Evolutionary conservation across 2,113 vertebrate species (phyloP).

Genomic region (Todiramphus chloris): DNA sequence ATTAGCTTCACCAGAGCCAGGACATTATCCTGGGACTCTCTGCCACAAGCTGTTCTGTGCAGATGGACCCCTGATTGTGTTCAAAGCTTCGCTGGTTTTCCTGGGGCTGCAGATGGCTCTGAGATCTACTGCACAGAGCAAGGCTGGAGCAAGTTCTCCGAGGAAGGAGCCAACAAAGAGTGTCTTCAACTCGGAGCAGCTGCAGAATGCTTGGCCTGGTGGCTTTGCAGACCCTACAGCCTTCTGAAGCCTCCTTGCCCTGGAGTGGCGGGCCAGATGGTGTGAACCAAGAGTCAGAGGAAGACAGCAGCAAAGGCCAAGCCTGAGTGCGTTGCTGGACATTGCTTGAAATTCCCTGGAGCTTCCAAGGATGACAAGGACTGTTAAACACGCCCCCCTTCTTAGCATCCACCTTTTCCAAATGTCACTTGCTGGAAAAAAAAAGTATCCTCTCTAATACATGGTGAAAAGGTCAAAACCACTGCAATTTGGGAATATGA

Average conservation of each 20-base stretch:
- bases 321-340: not conserved
- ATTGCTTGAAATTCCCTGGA: not conserved
- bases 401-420: not conserved
- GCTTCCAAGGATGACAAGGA: not conserved
- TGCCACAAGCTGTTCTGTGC: accelerated
- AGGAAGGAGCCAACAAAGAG: not conserved
- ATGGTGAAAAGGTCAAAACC: not conserved
- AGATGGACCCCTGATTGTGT: not conserved
- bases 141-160: not conserved
- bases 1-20: not conserved
- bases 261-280: not conserved
- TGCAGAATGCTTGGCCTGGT: accelerated
- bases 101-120: not conserved
- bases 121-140: not conserved
- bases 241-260: not conserved
- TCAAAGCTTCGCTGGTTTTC: not conserved
- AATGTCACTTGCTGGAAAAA: not conserved
- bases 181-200: accelerated
- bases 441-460: not conserved
- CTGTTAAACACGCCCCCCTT: accelerated
- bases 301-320: not conserved
- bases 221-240: not conserved
- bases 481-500: not conserved
- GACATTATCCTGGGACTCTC: not conserved
- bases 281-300: not conserved